A percentile compares a stretch with the other conserved stretches of the same genome.
Evolutionary conservation across 92 coral and sea anemone genomes (phyloP).

Genomic region (Palythoa grandis): DNA sequence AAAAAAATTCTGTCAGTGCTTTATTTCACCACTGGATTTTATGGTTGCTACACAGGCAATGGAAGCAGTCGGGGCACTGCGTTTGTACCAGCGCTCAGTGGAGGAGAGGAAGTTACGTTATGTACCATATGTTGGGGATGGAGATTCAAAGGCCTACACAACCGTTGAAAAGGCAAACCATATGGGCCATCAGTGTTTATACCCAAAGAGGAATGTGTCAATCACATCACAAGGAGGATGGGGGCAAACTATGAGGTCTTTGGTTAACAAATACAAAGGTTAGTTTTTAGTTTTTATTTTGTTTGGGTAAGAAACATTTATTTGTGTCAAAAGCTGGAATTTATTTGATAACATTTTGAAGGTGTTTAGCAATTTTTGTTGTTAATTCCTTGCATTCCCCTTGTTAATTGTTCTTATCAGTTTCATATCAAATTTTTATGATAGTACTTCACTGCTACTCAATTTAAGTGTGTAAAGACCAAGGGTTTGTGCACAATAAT

Average conservation of each 20-base stretch:
- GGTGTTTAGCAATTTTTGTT: not conserved
- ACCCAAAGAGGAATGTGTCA: conserved; percentile 14
- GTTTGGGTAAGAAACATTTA: not conserved
- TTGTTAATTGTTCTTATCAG: not conserved
- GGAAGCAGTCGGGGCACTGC: conserved; percentile 34
- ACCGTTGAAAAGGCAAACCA: conserved; percentile 36
- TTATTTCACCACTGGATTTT: not conserved
- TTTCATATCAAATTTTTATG: not conserved
- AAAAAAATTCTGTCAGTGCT: not conserved
- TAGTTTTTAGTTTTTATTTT: not conserved
- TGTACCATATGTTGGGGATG: conserved; percentile 30
- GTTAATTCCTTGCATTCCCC: not conserved
- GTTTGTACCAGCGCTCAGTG: conserved; percentile 25
- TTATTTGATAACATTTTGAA: not conserved
- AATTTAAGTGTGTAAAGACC: not conserved
- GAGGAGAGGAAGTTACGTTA: not conserved
- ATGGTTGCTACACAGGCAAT: not conserved
- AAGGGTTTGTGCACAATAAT: not conserved
- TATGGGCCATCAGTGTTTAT: conserved; percentile 38
- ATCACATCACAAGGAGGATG: conserved; percentile 19
- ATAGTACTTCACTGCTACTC: not conserved
- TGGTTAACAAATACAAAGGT: conserved; percentile 28
- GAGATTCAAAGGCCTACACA: conserved; percentile 2
- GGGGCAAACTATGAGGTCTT: conserved; percentile 26
- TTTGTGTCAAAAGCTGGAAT: not conserved